Evolutionary conservation across 53 echinoderm and acorn worm species (phyloP).

Genomic region (Paelopatides confundens): DNA sequence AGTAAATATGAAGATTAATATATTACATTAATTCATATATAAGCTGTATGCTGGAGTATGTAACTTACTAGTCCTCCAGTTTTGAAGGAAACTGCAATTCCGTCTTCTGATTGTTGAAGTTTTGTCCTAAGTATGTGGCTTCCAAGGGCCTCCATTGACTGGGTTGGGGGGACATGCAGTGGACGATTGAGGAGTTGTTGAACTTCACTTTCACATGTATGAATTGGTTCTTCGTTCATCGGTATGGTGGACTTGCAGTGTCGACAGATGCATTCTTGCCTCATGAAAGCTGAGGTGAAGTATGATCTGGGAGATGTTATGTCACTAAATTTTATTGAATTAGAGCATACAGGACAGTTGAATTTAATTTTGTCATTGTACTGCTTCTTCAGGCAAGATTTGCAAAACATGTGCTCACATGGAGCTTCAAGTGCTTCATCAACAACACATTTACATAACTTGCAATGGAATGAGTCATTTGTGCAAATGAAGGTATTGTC

Average conservation of each 20-base stretch:
- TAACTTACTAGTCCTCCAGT: conserved; percentile 27
- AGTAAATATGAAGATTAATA: no score
- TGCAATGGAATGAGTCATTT: not conserved
- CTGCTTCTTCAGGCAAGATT: not conserved
- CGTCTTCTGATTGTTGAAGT: conserved; percentile 51
- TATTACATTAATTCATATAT: no score
- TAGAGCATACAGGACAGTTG: not conserved
- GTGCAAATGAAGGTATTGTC: not conserved
- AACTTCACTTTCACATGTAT: not conserved
- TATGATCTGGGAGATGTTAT: conserved; percentile 13
- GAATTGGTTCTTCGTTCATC: not conserved
- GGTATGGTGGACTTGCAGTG: not conserved
- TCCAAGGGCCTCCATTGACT: conserved; percentile 53
- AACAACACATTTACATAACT: not conserved
- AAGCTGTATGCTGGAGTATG: no score
- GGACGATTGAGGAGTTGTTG: conserved; percentile 35
- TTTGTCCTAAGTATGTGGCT: conserved; percentile 56
- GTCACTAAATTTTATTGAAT: not conserved
- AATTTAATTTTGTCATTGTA: not conserved
- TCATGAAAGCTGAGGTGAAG: conserved; percentile 29
- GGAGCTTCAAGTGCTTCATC: not conserved
- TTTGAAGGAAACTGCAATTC: conserved; percentile 11
- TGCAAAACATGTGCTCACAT: not conserved
- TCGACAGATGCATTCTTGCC: not conserved
- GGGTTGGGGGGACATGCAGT: conserved; percentile 31